Conservation (phyloP, 2,113 vertebrate species). For the Poecile atricapillus region DNA sequence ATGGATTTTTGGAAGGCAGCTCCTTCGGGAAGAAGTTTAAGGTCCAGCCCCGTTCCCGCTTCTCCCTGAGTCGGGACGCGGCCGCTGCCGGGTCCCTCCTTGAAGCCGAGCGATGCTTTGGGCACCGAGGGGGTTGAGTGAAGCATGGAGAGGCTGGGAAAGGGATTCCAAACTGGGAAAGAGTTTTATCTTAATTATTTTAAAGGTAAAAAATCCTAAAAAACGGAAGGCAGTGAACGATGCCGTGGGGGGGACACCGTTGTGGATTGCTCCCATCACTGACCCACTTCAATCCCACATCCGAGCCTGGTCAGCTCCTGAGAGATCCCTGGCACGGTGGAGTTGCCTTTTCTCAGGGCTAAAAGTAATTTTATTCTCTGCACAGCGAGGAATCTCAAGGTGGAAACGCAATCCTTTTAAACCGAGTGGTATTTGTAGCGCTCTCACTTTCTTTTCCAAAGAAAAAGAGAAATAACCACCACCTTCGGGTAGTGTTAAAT, state of each 20-base stretch:
- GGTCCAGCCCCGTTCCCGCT: not conserved
- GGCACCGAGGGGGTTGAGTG: not conserved
- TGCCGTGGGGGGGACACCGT: fast-evolving
- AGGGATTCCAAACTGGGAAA: not conserved
- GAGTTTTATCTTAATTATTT: not conserved
- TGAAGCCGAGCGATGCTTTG: not conserved
- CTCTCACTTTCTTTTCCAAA: not conserved
- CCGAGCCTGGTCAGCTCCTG: not conserved
- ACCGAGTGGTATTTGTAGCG: not conserved
- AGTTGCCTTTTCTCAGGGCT: not conserved
- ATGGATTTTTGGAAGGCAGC: not conserved
- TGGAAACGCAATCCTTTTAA: not conserved
- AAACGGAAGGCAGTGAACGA: not conserved
- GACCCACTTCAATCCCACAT: not conserved
- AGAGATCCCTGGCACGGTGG: not conserved
- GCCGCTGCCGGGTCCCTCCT: not conserved
- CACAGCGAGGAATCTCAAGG: not conserved
- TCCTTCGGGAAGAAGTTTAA: not conserved
- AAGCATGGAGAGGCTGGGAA: not conserved
- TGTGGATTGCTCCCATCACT: not conserved
- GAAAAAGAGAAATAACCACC: not conserved
- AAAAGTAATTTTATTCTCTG: not conserved
- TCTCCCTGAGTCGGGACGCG: not conserved
- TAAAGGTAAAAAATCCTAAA: not conserved
- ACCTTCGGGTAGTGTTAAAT: not conserved